Evolutionary conservation across 2,113 vertebrate species (phyloP).

Genomic region (Coturnix japonica): DNA sequence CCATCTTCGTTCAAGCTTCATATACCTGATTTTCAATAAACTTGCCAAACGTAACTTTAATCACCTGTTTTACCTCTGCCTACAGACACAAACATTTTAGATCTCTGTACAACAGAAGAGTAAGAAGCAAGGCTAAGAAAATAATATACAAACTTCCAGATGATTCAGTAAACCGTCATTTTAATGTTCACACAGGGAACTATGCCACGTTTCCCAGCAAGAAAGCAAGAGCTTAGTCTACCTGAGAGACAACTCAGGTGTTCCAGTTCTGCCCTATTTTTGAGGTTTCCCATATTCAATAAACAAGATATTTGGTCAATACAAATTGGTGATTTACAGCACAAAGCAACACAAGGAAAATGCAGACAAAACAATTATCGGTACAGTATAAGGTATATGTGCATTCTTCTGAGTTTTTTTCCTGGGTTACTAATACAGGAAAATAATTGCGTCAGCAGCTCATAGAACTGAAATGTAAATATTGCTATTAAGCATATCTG

Average conservation of each 20-base stretch:
- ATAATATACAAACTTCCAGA: not conserved
- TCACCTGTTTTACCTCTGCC: not conserved
- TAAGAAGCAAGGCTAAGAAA: not conserved
- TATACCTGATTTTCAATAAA: not conserved
- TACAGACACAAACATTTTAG: not conserved
- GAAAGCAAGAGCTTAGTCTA: not conserved
- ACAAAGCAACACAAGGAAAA: constrained; percentile 17
- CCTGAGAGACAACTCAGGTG: constrained; percentile 3
- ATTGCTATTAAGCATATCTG: not conserved
- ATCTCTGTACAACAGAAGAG: not conserved
- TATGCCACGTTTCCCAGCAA: not conserved
- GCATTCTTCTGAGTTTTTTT: not conserved
- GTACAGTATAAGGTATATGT: not conserved
- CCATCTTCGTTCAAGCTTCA: not conserved
- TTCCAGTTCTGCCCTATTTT: not conserved
- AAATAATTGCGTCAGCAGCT: constrained; percentile 38
- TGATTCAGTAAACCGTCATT: constrained; percentile 4
- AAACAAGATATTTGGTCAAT: not conserved
- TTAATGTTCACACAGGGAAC: constrained; percentile 25
- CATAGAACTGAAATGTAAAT: constrained; percentile 33
- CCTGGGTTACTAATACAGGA: not conserved
- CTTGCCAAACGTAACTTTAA: not conserved
- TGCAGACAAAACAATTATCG: not conserved
- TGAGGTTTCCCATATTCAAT: not conserved
- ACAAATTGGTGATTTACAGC: not conserved